Evolutionary conservation across 2,888 invertebrate genomes (phyloP).

Genomic region (Brenthis hecate): DNA sequence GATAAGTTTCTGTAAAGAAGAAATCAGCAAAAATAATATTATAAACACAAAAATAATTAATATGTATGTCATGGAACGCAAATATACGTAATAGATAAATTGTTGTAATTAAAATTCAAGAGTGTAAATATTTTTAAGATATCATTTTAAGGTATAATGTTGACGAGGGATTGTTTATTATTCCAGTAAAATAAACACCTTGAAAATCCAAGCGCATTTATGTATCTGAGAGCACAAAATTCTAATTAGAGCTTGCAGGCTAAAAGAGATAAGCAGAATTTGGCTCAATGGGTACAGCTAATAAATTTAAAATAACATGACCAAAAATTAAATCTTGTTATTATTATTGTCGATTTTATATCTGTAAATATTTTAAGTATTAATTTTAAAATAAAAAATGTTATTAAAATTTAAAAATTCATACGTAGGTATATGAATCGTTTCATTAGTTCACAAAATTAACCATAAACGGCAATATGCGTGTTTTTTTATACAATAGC

Average conservation of each 20-base stretch:
- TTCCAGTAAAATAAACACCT: conserved; percentile 20
- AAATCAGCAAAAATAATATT: too few relatives aligned
- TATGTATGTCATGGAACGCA: too few relatives aligned
- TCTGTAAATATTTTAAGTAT: too few relatives aligned
- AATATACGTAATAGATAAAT: background rate
- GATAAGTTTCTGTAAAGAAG: too few relatives aligned
- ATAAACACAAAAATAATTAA: too few relatives aligned
- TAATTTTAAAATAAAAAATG: too few relatives aligned
- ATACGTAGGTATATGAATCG: too few relatives aligned
- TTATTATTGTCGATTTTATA: background rate
- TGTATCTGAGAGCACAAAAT: conserved; percentile 45
- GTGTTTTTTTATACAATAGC: too few relatives aligned
- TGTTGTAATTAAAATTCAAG: background rate
- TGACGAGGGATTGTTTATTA: conserved; percentile 6
- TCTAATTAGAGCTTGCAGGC: conserved; percentile 58
- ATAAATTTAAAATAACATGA: background rate
- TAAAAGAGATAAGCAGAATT: conserved; percentile 17
- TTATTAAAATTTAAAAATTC: too few relatives aligned
- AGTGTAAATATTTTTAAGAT: background rate
- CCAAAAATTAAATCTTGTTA: background rate
- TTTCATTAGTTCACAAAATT: too few relatives aligned
- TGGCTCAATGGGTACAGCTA: background rate
- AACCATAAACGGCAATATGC: too few relatives aligned
- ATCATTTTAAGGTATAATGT: conserved; percentile 1
- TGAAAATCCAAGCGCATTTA: conserved; percentile 24